phyloP scores from a whole-genome alignment of 1,140 invertebrate genomes.

The Polypedilum vanderplanki region DNA sequence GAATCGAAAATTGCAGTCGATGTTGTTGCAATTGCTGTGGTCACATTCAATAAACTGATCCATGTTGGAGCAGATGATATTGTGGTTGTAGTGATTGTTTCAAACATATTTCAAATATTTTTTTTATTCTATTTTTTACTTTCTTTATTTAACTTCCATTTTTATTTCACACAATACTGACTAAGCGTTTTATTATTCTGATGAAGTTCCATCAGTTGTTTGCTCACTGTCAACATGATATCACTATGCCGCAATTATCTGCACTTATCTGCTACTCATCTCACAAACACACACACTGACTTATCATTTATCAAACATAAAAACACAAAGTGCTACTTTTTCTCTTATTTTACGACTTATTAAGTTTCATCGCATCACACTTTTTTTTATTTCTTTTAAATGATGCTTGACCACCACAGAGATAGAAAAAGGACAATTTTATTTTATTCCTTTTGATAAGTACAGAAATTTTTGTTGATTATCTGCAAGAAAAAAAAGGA shows the following conservation, averaged over 20 bases:
- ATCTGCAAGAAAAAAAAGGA: no score
- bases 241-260: background rate
- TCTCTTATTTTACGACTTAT: background rate
- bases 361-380: background rate
- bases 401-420: background rate
- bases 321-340: background rate
- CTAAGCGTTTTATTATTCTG: background rate
- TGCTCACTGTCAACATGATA: background rate
- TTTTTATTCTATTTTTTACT: background rate
- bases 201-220: conserved; percentile 6
- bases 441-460: background rate
- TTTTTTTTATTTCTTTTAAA: background rate
- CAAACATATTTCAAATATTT: conserved; percentile 21
- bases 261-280: background rate
- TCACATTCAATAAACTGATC: background rate
- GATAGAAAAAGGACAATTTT: background rate
- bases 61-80: background rate
- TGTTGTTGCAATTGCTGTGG: background rate
- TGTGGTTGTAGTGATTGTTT: conserved; percentile 19
- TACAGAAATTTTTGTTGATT: background rate
- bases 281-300: background rate
- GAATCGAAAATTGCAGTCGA: background rate
- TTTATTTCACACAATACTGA: background rate
- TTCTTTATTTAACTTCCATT: background rate
- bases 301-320: conserved; percentile 14